Conservation (phyloP, 2,113 vertebrate species). For the Microtus richardsoni region DNA sequence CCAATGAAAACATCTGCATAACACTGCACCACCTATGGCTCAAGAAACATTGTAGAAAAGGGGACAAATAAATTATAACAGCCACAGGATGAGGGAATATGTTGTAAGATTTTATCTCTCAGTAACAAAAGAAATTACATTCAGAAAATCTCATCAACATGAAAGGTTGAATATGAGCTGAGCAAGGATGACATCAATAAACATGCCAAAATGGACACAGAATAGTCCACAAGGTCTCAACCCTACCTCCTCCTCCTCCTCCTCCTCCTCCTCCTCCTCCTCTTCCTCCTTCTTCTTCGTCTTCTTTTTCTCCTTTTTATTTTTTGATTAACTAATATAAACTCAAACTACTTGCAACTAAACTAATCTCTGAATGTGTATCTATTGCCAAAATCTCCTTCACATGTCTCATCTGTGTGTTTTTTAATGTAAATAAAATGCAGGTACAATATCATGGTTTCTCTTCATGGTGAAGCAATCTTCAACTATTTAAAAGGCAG, state of each 20-base stretch:
- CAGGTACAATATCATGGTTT: neutral
- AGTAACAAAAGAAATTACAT: neutral
- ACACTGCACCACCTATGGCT: neutral
- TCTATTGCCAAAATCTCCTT: neutral
- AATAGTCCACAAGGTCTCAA: neutral
- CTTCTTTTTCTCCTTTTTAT: too few relatives aligned
- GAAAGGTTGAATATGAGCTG: neutral
- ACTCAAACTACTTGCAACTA: neutral
- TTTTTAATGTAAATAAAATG: conserved; percentile 58
- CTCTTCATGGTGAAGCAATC: neutral
- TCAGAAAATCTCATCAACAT: neutral
- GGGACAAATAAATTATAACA: neutral
- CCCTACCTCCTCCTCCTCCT: too few relatives aligned
- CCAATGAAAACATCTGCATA: too few relatives aligned
- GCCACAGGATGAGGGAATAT: neutral
- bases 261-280: too few relatives aligned
- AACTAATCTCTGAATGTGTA: neutral
- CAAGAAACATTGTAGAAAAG: neutral
- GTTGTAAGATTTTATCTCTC: neutral
- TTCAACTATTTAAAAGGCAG: neutral
- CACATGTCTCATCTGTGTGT: neutral
- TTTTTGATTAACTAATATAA: neutral
- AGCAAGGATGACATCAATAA: neutral
- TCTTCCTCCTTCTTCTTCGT: rapidly evolving
- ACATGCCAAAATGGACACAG: neutral